phyloP scores from a whole-genome alignment of 2,888 invertebrate species.

The Diarsia brunnea region DNA sequence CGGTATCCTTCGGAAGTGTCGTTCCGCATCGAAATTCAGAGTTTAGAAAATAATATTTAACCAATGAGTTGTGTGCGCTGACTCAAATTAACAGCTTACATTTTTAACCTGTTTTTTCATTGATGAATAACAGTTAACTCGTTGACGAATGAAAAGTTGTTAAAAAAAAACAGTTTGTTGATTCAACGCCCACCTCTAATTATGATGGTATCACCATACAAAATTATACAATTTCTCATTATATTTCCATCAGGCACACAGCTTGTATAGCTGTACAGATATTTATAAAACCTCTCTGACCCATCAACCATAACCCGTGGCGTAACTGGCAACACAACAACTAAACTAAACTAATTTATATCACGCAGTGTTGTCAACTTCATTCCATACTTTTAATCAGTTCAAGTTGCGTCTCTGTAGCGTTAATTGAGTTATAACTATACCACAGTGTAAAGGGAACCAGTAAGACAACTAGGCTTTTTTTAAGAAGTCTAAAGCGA shows the following conservation, averaged over 20 bases:
- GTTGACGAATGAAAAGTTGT: too few species aligned
- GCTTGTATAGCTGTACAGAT: background rate
- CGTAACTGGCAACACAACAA: constrained; percentile 16
- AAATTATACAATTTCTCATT: background rate
- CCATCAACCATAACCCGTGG: constrained; percentile 10
- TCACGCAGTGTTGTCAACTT: constrained; percentile 48
- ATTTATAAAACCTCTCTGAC: background rate
- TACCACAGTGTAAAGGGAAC: background rate
- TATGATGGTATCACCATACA: too few species aligned
- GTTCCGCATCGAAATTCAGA: too few species aligned
- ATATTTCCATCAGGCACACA: background rate
- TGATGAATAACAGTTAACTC: too few species aligned
- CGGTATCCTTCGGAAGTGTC: too few species aligned
- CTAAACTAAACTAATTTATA: constrained; percentile 63
- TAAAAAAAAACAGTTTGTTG: too few species aligned
- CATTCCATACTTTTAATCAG: constrained; percentile 61
- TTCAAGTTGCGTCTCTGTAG: constrained; percentile 42
- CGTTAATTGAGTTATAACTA: constrained; percentile 47
- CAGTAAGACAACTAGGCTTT: background rate
- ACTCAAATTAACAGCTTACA: too few species aligned
- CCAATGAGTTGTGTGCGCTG: too few species aligned
- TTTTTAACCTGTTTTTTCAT: too few species aligned
- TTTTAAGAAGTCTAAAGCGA: too few species aligned
- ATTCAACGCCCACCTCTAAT: too few species aligned
- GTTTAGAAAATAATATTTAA: too few species aligned